Base-by-base conservation (phyloP, 2,113 vertebrate genomes). In the Herpetotheres cachinnans region DNA sequence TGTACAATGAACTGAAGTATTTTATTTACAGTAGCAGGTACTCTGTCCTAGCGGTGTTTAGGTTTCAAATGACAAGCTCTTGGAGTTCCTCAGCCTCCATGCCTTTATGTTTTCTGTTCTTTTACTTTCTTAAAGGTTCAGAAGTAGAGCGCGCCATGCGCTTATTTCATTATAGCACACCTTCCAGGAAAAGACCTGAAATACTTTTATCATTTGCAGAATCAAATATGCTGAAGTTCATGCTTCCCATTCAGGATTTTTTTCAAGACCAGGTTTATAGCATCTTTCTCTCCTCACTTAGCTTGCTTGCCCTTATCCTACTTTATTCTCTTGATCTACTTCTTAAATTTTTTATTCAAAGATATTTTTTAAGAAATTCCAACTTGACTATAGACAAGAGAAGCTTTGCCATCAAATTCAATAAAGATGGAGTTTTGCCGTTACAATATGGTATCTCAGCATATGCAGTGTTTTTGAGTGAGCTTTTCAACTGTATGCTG, bases 71-170 rank as follows among this genome's bases (percentile, higher is more conserved):
- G 4, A 56, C 66, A 86, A 80, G 16, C 10, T 83, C 14, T 19
- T 54, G 29, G 66, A 58, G 4, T 40, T 59, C 32, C 46, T 80
- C 27, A 69, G 6, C 2, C 14, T 58, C 0, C 0, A 46, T 21
- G 5, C 1, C 50, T 90, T 74, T 47, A 25, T 42, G 8, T n/a
- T 56, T 93, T 65, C 9, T 71, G 8, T 13, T 82, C 20, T 76
- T 89, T 38, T 55, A 36, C 15, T 72, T 82, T 61, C 9, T 56
- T 27, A 72, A 32, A 62, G n/a, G 1, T 24, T 90, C 44, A 79
- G 72, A 76, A 74, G 10, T 11, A 61, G 13, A 63, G 15, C 4
- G 12, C 80, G 7, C 9, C 10, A 47, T 36, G 50, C 6, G 4
- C 7, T 93, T 88, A 13, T 54, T 80, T 92, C 34, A n/a, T 38